These are phyloP conservation scores for Drosophila anceps DNA, from an alignment of 2,888 invertebrate species.

Conservation along the genomic window DNA sequence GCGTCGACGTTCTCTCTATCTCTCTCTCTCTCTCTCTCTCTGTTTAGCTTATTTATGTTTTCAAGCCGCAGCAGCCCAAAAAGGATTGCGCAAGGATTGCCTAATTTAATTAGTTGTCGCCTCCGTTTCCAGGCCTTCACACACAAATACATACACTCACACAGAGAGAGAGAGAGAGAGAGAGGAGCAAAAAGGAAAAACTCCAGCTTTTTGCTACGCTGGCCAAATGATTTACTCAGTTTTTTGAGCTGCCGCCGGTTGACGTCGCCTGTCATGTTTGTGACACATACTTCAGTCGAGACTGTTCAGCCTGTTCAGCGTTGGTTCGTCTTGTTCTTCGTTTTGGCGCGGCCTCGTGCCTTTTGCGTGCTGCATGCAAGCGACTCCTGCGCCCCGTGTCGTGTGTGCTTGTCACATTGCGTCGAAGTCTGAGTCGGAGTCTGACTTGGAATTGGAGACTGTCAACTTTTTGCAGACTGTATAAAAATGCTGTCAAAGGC, in stretches of 20 bases:
- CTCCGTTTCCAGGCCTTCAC: conserved; percentile 27
- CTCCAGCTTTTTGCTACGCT: conserved; percentile 58
- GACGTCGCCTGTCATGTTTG: conserved; percentile 79
- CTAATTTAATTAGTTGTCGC: conserved; percentile 77
- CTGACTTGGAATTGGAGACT: conserved; percentile 30
- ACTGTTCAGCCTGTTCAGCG: conserved; percentile 35
- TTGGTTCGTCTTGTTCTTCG: conserved; percentile 20
- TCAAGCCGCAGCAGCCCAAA: conserved; percentile 57
- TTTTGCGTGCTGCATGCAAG: conserved; percentile 68
- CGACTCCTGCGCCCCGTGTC: conserved; percentile 29
- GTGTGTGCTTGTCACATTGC: conserved; percentile 59
- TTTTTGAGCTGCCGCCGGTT: conserved; percentile 67
- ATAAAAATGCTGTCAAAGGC: conserved; percentile 71
- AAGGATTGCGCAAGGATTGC: conserved; percentile 70
- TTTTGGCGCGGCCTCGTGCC: conserved; percentile 6
- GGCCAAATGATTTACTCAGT: conserved; percentile 73
- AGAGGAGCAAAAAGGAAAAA: conserved; percentile 10
- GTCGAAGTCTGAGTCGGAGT: conserved; percentile 24
- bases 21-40: not conserved
- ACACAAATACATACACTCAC: not conserved
- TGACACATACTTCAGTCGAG: conserved; percentile 77
- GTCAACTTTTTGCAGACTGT: conserved; percentile 57
- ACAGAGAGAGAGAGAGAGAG: not conserved
- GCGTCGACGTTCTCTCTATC: conserved; percentile 8
- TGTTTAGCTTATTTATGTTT: conserved; percentile 74